These are phyloP conservation scores for Smithornis capensis DNA, from an alignment of 2,113 vertebrate species.

Conservation along the genomic window DNA sequence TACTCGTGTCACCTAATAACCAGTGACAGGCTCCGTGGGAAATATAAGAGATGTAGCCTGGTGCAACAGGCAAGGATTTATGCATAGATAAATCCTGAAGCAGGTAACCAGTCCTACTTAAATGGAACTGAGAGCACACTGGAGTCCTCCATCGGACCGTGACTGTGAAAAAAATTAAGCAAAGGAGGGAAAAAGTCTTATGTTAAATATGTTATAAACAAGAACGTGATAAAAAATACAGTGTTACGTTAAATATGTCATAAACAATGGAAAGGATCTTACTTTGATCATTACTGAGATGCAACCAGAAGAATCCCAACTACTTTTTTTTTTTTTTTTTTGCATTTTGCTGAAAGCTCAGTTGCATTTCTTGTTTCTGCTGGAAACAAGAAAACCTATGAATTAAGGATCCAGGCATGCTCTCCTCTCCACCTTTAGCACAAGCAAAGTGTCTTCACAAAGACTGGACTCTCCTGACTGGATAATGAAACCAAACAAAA, in stretches of 20 bases:
- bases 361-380: too few species aligned
- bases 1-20: neutral
- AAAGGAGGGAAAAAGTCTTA: neutral
- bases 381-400: neutral
- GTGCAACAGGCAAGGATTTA: neutral
- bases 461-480: neutral
- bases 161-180: neutral
- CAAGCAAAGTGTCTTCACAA: neutral
- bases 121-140: neutral
- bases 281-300: neutral
- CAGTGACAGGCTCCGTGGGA: neutral
- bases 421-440: neutral
- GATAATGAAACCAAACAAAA: neutral
- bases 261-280: neutral
- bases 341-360: neutral
- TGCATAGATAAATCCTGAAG: neutral
- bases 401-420: neutral
- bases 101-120: neutral
- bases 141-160: neutral
- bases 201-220: neutral
- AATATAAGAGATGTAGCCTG: neutral
- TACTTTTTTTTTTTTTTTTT: neutral
- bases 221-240: neutral
- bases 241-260: neutral
- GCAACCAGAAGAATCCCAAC: neutral